These are phyloP conservation scores for Hermodice carunculata DNA, from an alignment of 2,888 invertebrate species.

Conservation along the genomic window DNA sequence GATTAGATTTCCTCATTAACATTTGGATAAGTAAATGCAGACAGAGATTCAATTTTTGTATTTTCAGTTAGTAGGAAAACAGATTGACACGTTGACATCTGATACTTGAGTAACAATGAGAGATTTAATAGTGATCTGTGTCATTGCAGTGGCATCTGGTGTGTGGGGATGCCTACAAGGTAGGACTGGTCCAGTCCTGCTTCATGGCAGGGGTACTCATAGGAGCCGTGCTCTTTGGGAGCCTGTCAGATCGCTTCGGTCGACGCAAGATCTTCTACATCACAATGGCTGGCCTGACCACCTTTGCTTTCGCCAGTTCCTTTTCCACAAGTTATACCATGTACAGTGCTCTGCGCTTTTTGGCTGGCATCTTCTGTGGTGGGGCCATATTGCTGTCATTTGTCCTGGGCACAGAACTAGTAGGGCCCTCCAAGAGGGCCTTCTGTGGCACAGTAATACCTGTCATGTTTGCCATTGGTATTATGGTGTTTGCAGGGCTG, in stretches of 20 bases:
- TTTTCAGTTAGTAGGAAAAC: no score
- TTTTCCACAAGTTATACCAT: not conserved
- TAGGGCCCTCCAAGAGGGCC: slow-evolving; percentile 3
- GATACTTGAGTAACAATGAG: no score
- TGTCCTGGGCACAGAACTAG: slow-evolving; percentile 16
- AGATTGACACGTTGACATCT: no score
- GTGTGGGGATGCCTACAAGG: slow-evolving; percentile 37
- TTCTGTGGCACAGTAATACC: slow-evolving; percentile 14
- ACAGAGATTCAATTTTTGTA: no score
- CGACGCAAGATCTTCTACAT: slow-evolving; percentile 29
- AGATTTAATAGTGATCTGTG: no score
- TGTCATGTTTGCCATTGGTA: slow-evolving; percentile 8
- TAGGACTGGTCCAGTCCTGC: slow-evolving; percentile 37
- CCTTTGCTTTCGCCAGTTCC: slow-evolving; percentile 3
- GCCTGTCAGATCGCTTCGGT: slow-evolving; percentile 33
- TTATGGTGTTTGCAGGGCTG: not conserved
- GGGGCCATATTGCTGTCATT: slow-evolving; percentile 20
- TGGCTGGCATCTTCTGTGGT: slow-evolving; percentile 15
- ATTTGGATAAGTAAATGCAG: no score
- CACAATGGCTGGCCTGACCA: slow-evolving; percentile 17
- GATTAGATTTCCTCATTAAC: no score
- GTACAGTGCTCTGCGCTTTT: slow-evolving; percentile 6
- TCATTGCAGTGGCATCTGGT: slow-evolving; percentile 41
- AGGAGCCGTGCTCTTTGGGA: slow-evolving; percentile 39
- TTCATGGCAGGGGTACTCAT: slow-evolving; percentile 41